Base-by-base conservation (phyloP, 2,888 invertebrate species). In the Agrilus cyanescens region DNA sequence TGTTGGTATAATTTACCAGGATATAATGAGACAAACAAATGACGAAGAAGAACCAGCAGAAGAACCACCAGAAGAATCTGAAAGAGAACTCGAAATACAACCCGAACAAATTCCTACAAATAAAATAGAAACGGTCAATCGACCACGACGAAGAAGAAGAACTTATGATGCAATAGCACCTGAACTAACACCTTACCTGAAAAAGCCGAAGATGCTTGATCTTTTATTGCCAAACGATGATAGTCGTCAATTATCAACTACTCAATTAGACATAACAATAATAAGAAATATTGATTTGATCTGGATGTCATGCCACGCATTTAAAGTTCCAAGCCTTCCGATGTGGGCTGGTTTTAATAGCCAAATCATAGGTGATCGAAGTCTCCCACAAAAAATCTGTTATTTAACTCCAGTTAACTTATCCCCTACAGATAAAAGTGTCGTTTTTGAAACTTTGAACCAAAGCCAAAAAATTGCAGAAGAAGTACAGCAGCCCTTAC, bases 341-440 rank as follows among this genome's bases (percentile, higher is more conserved):
- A 55, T 54, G 54, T 61, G 59, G 59, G 53, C 55, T 13, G 58
- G 59, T 12, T 61, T 50, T 33, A 57, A 60, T 46, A 49, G 49
- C 37, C 29, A 20, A 32, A 47, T 57, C 16, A 12, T 39, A 13
- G 31, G 43, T n/a, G 57, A 60, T 37, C 37, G 41, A 16, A 46
- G 46, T 30, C 8, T 32, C 4, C 44, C 44, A 32, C 57, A 59
- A 48, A 51, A 48, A 46, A 44, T 58, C 35, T 47, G 51, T 1
- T 58, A 60, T 44, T 32, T 59, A 3, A 53, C 58, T 7, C 48
- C 57, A 10, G 58, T 59, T 4, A 56, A 60, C 49, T 12, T 29
- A 25, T 59, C 60, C 12, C 57, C 59, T 8, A 60, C 59, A n/a
- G 45, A 54, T 44, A 32, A 5, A 31, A 40, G 52, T 13, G 56